Evolutionary conservation across 2,113 vertebrate species (phyloP).

Genomic region (Chlamydotis undulata): DNA sequence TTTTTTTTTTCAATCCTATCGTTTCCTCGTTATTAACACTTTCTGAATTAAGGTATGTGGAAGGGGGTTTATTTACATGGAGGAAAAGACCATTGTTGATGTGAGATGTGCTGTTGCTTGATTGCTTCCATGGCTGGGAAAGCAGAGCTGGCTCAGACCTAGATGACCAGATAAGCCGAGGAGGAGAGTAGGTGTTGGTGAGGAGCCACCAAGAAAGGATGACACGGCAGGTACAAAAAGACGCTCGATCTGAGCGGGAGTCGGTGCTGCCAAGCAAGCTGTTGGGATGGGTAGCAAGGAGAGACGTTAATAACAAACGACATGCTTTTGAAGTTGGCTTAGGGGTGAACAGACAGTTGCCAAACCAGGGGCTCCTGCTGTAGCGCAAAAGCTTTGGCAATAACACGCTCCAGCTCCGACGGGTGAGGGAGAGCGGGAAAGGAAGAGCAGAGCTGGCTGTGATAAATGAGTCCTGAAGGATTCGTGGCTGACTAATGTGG

Average conservation of each 20-base stretch:
- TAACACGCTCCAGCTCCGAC: accelerated
- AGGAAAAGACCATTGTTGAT: background rate
- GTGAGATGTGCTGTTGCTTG: background rate
- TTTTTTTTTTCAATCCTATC: background rate
- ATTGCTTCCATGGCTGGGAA: background rate
- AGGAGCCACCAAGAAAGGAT: background rate
- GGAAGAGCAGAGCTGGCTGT: background rate
- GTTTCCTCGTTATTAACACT: background rate
- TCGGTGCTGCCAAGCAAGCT: background rate
- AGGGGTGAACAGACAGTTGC: background rate
- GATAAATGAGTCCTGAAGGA: slow-evolving; percentile 1
- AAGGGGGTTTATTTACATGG: background rate
- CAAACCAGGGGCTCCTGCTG: background rate
- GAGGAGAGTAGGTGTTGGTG: background rate
- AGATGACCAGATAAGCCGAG: background rate
- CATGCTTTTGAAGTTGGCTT: background rate
- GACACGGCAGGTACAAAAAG: background rate
- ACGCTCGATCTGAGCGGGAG: background rate
- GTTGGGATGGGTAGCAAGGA: background rate
- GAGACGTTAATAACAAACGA: background rate
- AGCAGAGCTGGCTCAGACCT: background rate
- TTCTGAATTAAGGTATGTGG: background rate
- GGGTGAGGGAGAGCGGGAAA: background rate
- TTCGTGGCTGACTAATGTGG: background rate
- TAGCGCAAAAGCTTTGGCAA: background rate